Percentiles rank a stretch among this genome's conserved stretches.
Evolutionary conservation across 2,113 vertebrate genomes (phyloP).

Genomic region (Periophthalmodon schlosseri): DNA sequence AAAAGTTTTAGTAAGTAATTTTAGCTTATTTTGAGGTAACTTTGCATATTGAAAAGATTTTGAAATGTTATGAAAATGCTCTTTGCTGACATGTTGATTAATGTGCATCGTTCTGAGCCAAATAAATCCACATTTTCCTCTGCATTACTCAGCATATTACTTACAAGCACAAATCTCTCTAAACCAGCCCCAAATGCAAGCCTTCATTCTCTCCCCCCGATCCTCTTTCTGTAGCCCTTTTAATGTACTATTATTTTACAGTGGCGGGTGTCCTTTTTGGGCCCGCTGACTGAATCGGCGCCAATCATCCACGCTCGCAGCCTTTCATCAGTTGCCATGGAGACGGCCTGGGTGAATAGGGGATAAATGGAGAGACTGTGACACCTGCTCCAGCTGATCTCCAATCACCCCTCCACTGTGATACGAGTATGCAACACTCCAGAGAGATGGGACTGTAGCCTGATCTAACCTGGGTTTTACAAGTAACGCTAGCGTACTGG

Average conservation of each 20-base stretch:
- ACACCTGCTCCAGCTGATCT: slow-evolving; percentile 75
- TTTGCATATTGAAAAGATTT: not conserved
- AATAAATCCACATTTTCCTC: not conserved
- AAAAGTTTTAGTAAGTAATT: not conserved
- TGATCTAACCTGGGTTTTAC: not conserved
- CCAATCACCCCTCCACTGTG: slow-evolving; percentile 27
- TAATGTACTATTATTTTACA: slow-evolving; percentile 67
- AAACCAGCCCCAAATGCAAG: not conserved
- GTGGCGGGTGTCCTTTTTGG: slow-evolving; percentile 71
- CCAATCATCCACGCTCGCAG: slow-evolving; percentile 75
- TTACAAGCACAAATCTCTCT: not conserved
- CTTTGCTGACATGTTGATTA: not conserved
- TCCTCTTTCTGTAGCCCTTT: slow-evolving; percentile 41
- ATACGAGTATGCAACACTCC: slow-evolving; percentile 22
- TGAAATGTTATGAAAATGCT: not conserved
- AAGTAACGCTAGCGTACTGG: not conserved
- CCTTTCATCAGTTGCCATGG: slow-evolving; percentile 76
- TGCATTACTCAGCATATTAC: slow-evolving; percentile 3
- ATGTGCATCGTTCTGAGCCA: not conserved
- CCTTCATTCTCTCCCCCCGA: slow-evolving; percentile 29
- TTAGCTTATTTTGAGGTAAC: not conserved
- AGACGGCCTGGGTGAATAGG: slow-evolving; percentile 71
- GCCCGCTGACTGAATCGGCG: slow-evolving; percentile 71
- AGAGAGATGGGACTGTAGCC: slow-evolving; percentile 7
- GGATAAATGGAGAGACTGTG: slow-evolving; percentile 76